Evolutionary conservation across 1,140 invertebrate species (phyloP).

Genomic region (Tetragnatha versicolor): DNA sequence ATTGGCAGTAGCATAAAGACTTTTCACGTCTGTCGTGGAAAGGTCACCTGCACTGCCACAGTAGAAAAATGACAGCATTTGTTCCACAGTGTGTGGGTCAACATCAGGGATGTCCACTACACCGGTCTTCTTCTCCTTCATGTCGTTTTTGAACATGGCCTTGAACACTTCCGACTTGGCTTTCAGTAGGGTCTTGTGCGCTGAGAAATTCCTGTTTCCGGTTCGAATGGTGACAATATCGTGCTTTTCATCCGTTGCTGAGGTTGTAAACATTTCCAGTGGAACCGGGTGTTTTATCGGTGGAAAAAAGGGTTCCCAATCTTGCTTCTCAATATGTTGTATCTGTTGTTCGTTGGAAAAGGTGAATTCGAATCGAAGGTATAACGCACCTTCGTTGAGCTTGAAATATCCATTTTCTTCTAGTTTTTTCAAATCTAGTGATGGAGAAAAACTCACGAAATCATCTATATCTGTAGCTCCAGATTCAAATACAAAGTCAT

Average conservation of each 20-base stretch:
- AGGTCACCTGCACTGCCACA: neutral
- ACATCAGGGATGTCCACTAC: neutral
- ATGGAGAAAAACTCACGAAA: too few relatives aligned
- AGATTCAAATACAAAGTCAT: too few relatives aligned
- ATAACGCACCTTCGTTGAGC: neutral
- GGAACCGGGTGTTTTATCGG: neutral
- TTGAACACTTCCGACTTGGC: neutral
- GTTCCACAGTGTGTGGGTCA: neutral
- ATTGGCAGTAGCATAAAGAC: neutral
- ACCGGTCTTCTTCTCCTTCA: neutral
- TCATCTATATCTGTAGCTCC: too few relatives aligned
- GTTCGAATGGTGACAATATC: neutral
- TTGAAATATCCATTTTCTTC: too few relatives aligned
- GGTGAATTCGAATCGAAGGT: neutral
- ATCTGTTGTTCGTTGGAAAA: neutral
- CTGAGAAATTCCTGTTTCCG: neutral
- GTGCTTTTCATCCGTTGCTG: neutral
- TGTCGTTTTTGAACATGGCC: neutral
- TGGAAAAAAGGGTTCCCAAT: neutral
- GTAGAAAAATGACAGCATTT: neutral
- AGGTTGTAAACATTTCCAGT: neutral
- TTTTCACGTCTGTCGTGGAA: neutral
- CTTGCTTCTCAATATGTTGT: neutral
- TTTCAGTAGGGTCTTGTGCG: neutral
- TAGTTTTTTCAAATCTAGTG: too few relatives aligned